Evolutionary conservation across 35 echinoderm and acorn worm genomes (phyloP), one percentile per base, ranked within the genome.

Genomic region (Apostichopus parvimensis): DNA sequence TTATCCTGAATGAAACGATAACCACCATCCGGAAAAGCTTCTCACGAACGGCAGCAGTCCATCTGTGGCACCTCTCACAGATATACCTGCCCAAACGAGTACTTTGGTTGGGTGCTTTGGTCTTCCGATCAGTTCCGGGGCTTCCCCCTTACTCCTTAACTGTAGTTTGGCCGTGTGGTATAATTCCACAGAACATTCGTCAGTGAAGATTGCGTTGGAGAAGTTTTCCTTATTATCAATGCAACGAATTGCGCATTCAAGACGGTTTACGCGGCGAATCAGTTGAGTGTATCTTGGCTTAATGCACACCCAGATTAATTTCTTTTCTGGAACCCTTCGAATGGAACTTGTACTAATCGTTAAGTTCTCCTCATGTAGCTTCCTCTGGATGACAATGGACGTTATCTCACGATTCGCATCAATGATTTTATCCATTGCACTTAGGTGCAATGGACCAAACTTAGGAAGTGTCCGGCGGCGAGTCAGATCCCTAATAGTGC

Each of bases 81-180:
- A 87, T 4, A 93, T 93, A 18, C 92, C 92, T 8, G 72, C 82
- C 92, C 92, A 93, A 11, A 93, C 92, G 56, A 77, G 82, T 17
- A 87, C 82, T 58, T 93, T 73, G 2, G 52, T 28, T 1, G 90
- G 57, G 25, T 91, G 90, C 45, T 91, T 91, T 4, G 77, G 53
- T 80, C 60, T 91, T 9, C 53, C 15, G 5, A 61, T 80, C 11
- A 91, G 56, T 14, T 79, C 45, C 8, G 8, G 75, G 10, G 10
- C 8, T 57, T 91, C 77, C 7, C 58, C 6, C 20, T 79, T 9
- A 14, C 53, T 56, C 13, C 90, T 17, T 14, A 91, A 91, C 61
- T 54, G 20, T 13, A 91, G 28, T 6, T 25, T 79, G 1, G 77
- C 75, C 54, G 25, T 11, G 2, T 91, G 77, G 25, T 91, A 53